Evolutionary conservation across 2,113 vertebrate species (phyloP).

Genomic region (Sceloporus undulatus): DNA sequence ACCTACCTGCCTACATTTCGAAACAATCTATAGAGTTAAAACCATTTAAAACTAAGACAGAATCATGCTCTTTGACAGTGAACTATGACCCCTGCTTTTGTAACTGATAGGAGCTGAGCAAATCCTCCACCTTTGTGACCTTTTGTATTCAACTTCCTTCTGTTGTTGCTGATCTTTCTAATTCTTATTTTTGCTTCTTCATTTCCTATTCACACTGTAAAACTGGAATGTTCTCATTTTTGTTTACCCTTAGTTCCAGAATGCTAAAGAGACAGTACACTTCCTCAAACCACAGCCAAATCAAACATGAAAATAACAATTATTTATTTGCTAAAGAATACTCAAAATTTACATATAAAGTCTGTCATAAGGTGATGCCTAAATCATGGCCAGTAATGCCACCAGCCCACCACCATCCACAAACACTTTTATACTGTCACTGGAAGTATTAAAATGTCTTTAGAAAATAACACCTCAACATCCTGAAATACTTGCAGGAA

Average conservation of each 20-base stretch:
- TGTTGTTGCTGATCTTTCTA: background rate
- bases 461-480: constrained; percentile 20
- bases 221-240: constrained; percentile 10
- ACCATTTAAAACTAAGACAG: background rate
- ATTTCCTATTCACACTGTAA: background rate
- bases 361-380: constrained; percentile 10
- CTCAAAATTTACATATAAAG: background rate
- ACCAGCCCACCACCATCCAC: rapidly evolving
- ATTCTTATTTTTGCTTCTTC: background rate
- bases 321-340: constrained; percentile 9
- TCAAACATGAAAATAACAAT: background rate
- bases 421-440: background rate
- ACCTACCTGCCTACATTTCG: too few species aligned
- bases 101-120: background rate
- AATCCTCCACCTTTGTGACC: background rate
- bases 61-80: background rate
- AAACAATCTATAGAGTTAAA: too few species aligned
- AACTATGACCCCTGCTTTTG: background rate
- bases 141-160: background rate
- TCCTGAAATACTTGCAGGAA: constrained; percentile 25
- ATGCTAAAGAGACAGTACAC: background rate
- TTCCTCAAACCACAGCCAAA: constrained; percentile 19
- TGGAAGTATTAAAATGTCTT: background rate
- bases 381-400: background rate
- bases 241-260: constrained; percentile 4